A percentile compares a stretch with the other conserved stretches of the same genome.
phyloP scores from a whole-genome alignment of 2,113 vertebrate species.

The Nerophis ophidion region DNA sequence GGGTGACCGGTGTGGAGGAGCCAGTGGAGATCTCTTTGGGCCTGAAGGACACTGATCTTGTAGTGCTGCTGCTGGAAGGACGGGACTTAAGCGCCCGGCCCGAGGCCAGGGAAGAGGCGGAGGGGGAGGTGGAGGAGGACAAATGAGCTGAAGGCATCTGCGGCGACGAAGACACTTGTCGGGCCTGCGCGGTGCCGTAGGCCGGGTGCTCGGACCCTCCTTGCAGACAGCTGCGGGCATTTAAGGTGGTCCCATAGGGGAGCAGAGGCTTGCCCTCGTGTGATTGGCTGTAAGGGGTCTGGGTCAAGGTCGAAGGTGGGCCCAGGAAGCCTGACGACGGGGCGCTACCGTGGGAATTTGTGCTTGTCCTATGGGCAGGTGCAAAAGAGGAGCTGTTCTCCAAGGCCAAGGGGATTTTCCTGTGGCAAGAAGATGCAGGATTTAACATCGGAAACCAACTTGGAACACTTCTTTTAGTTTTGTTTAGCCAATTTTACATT shows the following conservation, averaged over 20 bases:
- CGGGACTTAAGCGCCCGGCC: constrained; percentile 91
- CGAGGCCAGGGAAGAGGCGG: constrained; percentile 82
- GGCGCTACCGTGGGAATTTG: constrained; percentile 78
- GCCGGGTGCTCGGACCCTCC: constrained; percentile 83
- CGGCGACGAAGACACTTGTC: constrained; percentile 93
- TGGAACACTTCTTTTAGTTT: too few species aligned
- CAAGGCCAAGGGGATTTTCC: constrained; percentile 92
- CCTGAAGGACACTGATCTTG: constrained; percentile 71
- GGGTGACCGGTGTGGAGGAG: constrained; percentile 59
- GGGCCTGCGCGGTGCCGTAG: constrained; percentile 81
- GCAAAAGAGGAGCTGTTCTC: constrained; percentile 72
- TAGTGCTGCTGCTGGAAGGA: constrained; percentile 84
- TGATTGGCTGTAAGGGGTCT: constrained; percentile 80
- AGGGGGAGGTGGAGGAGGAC: constrained; percentile 62
- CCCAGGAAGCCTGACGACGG: constrained; percentile 77
- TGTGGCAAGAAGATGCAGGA: constrained; percentile 38
- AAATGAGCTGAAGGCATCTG: constrained; percentile 93
- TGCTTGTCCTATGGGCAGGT: constrained; percentile 81
- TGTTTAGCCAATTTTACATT: too few species aligned
- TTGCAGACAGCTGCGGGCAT: constrained; percentile 79
- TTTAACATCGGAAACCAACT: background rate
- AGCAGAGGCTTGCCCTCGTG: constrained; percentile 79
- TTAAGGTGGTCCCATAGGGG: constrained; percentile 92
- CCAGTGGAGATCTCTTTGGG: constrained; percentile 56
- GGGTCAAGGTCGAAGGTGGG: constrained; percentile 74